Conservation (phyloP, 2,797 vertebrate genomes). For the Malacoctenus gilli region DNA sequence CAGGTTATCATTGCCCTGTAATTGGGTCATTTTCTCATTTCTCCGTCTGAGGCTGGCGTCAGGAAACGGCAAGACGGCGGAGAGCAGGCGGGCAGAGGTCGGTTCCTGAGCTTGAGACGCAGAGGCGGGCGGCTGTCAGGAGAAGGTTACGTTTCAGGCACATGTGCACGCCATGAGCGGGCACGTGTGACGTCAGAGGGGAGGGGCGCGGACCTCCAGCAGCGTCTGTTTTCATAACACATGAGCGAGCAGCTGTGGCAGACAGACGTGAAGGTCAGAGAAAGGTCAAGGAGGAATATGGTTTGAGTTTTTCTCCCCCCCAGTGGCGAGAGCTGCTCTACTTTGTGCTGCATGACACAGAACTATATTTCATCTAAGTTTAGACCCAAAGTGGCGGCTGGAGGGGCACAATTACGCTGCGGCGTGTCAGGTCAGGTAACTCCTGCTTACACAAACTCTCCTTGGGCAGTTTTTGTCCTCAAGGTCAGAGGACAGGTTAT, state of each 20-base stretch:
- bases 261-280: constrained; percentile 25
- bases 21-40: constrained; percentile 52
- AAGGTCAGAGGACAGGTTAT: constrained; percentile 60
- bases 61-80: constrained; percentile 5
- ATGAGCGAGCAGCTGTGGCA: constrained; percentile 16
- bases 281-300: constrained; percentile 12
- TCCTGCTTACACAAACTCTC: constrained; percentile 2
- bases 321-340: no score
- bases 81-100: background rate
- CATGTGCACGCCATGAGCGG: no score
- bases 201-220: constrained; percentile 12
- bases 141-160: background rate
- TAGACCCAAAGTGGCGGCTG: no score
- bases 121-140: background rate
- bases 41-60: constrained; percentile 19
- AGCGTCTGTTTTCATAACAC: constrained; percentile 37
- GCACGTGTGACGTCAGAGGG: background rate
- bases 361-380: no score
- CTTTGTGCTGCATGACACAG: no score
- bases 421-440: constrained; percentile 14
- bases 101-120: background rate
- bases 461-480: no score
- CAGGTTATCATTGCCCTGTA: constrained; percentile 35
- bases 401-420: no score
- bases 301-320: no score